Base-by-base conservation (phyloP, 92 coral and sea anemone species). In the Porites rus region DNA sequence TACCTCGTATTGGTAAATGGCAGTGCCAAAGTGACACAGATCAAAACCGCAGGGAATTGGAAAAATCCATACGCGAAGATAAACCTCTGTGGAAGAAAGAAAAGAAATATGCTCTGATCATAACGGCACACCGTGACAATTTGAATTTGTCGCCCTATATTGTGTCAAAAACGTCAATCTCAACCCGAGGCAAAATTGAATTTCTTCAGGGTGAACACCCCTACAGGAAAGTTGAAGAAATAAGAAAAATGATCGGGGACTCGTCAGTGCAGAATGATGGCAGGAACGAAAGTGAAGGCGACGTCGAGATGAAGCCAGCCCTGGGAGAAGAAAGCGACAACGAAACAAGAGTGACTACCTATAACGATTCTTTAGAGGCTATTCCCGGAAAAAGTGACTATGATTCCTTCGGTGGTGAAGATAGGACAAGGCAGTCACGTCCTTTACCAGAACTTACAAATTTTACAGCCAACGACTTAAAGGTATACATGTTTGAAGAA, bases 401-500 rank as follows among this genome's bases (percentile, higher is more conserved):
- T 16, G 24, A 17, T 62, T 62, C 66, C n/a, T n/a, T 62, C 0
- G 6, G 6, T 20, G 66, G 0, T 0, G 9, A 11, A n/a, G 66
- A 62, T 5, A n/a, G n/a, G n/a, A 11, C 17, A 72, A 1, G 2
- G 1, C 0, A 24, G 3, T 14, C 64, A 0, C 24, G 66, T 7
- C 13, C 22, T 7, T 19, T 13, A 65, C 10, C 46, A 20, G 58
- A 21, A 10, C 38, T 78, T 78, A n/a, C 25, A 10, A 54, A 66
- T 10, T 58, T 22, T 54, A 66, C 14, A 19, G 21, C 21, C 66
- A 62, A 31, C 8, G 60, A 69, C n/a, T 91, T 93, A 25, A 67
- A 83, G 52, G 65, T 92, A 16, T 75, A 72, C 73, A 84, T 96
- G 83, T 96, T 91, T 79, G 22, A 87, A 84, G 91, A 94, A 68